phyloP scores from a whole-genome alignment of 2,888 invertebrate genomes.

The Flexamia atlantica region DNA sequence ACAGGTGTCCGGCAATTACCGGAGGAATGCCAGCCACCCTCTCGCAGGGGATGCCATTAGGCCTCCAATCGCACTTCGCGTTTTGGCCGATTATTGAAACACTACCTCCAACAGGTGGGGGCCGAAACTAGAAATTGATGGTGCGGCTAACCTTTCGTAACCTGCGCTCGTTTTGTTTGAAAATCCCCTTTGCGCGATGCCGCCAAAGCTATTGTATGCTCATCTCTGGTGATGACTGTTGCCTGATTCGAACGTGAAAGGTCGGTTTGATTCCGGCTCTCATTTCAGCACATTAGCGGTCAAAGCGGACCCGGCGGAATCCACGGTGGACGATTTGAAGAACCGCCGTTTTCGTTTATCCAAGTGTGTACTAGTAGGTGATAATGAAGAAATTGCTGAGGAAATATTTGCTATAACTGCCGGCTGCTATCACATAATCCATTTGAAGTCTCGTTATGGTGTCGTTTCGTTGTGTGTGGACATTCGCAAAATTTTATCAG shows the following conservation, averaged over 20 bases:
- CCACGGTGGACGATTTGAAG: neutral
- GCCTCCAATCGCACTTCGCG: conserved; percentile 39
- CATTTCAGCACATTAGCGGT: conserved; percentile 26
- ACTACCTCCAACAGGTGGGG: conserved; percentile 44
- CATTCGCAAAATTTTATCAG: too few relatives aligned
- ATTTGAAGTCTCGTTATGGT: too few relatives aligned
- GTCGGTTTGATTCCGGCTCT: conserved; percentile 23
- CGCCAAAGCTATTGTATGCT: conserved; percentile 55
- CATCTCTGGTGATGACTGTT: conserved; percentile 43
- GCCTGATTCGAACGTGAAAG: conserved; percentile 41
- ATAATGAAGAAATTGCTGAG: too few relatives aligned
- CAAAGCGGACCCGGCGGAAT: neutral
- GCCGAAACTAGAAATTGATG: conserved; percentile 60
- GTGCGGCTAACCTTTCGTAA: conserved; percentile 56
- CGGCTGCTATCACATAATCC: too few relatives aligned
- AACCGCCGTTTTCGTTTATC: too few relatives aligned
- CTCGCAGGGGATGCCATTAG: neutral
- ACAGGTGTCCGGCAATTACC: conserved; percentile 54
- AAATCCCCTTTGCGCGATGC: conserved; percentile 13
- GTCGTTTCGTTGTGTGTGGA: too few relatives aligned
- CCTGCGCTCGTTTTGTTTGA: conserved; percentile 52
- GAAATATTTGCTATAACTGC: too few relatives aligned
- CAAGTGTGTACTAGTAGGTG: too few relatives aligned
- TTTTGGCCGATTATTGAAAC: conserved; percentile 59
- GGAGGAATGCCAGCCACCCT: conserved; percentile 44